Percentiles rank a stretch among this genome's conserved stretches.
phyloP scores from a whole-genome alignment of 2,113 vertebrate species.

The Thryonomys swinderianus region DNA sequence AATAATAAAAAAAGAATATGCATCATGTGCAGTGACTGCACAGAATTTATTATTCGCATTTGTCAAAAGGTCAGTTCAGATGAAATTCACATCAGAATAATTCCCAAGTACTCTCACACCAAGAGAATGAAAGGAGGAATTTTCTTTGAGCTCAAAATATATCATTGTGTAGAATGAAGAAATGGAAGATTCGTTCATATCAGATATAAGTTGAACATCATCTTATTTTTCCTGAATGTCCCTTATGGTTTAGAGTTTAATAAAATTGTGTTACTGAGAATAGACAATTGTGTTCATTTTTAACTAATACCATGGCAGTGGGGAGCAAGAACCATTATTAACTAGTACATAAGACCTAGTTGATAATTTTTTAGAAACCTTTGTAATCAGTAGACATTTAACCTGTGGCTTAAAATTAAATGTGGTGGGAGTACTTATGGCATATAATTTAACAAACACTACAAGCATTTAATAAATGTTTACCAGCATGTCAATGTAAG shows the following conservation, averaged over 20 bases:
- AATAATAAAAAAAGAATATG: no score
- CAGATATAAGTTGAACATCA: not conserved
- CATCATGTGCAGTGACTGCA: not conserved
- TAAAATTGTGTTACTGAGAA: not conserved
- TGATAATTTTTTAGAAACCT: not conserved
- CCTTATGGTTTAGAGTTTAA: not conserved
- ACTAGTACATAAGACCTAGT: not conserved
- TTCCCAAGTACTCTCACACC: not conserved
- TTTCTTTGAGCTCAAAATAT: not conserved
- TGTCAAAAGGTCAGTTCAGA: not conserved
- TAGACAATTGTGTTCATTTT: not conserved
- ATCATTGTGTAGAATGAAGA: not conserved
- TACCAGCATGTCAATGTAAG: not conserved
- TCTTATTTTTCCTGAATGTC: not conserved
- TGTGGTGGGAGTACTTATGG: not conserved
- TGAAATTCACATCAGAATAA: not conserved
- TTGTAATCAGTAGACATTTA: not conserved
- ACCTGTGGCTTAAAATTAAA: constrained; percentile 4
- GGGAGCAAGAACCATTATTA: not conserved
- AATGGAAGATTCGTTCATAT: not conserved
- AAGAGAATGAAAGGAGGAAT: not conserved
- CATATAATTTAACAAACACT: not conserved
- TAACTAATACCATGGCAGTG: not conserved
- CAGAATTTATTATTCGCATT: not conserved
- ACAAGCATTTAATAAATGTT: not conserved